A percentile compares a stretch with the other conserved stretches of the same genome.
These are phyloP conservation scores for Coremacera marginata DNA, from an alignment of 2,888 invertebrate species.

Conservation along the genomic window DNA sequence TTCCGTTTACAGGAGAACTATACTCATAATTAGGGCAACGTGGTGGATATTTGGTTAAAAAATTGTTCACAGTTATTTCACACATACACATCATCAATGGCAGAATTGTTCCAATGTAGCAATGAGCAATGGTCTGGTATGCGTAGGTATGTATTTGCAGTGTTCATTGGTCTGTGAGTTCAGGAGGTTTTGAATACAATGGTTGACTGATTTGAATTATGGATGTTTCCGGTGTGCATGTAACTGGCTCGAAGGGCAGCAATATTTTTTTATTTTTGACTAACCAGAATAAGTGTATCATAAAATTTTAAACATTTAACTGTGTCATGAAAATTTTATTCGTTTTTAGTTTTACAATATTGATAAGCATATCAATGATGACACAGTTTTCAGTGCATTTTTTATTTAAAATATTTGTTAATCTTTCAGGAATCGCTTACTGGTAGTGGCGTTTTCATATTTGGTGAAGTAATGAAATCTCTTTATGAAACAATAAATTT, in stretches of 20 bases:
- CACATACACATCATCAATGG: no score
- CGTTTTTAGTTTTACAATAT: no score
- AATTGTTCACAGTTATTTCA: background rate
- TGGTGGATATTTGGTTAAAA: background rate
- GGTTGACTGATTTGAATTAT: slow-evolving; percentile 50
- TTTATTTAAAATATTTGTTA: no score
- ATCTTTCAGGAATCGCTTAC: no score
- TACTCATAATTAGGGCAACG: background rate
- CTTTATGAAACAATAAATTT: no score
- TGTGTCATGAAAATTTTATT: background rate
- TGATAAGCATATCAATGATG: no score
- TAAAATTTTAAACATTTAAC: background rate
- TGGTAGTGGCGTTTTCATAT: no score
- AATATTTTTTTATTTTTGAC: background rate
- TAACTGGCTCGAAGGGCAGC: background rate
- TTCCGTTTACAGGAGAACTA: background rate
- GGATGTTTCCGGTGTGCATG: slow-evolving; percentile 49
- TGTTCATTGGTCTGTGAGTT: background rate
- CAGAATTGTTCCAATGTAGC: no score
- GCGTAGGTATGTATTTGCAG: background rate
- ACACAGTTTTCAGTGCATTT: no score
- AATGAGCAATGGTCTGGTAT: background rate
- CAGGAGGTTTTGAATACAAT: slow-evolving; percentile 39
- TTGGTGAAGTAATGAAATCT: no score
- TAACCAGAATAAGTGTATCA: background rate